Percentiles rank a stretch among this genome's conserved stretches.
These are phyloP conservation scores for Antigone vipio DNA, from an alignment of 2,113 vertebrate genomes.

Conservation along the genomic window DNA sequence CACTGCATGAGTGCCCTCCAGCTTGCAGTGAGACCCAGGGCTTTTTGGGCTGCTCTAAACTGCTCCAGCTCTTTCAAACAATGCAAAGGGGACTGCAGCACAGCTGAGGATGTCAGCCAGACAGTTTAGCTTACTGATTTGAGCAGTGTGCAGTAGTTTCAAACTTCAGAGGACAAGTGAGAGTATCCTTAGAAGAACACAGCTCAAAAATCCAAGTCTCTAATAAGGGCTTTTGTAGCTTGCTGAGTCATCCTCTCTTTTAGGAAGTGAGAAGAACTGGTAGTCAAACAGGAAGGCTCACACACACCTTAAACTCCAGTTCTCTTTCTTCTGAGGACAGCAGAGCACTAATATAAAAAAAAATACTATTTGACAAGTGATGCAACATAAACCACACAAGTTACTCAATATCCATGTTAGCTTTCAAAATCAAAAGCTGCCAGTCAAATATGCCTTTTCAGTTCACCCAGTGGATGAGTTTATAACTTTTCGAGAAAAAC, in stretches of 20 bases:
- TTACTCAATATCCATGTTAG: not conserved
- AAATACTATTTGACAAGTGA: constrained; percentile 19
- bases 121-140: not conserved
- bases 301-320: not conserved
- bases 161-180: not conserved
- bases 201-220: not conserved
- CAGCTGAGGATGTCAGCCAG: not conserved
- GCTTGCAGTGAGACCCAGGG: not conserved
- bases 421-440: not conserved
- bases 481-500: not conserved
- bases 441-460: not conserved
- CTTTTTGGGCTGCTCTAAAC: not conserved
- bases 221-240: not conserved
- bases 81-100: not conserved
- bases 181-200: not conserved
- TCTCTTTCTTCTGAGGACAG: not conserved
- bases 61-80: not conserved
- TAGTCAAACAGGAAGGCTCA: not conserved
- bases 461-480: not conserved
- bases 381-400: not conserved
- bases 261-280: not conserved
- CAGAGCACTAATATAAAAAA: constrained; percentile 18
- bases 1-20: not conserved
- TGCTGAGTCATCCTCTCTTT: constrained; percentile 36
- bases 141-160: not conserved